A percentile compares a stretch with the other conserved stretches of the same genome.
These are phyloP conservation scores for Molossus alvarezi DNA, from an alignment of 2,797 vertebrate genomes.

Conservation along the genomic window DNA sequence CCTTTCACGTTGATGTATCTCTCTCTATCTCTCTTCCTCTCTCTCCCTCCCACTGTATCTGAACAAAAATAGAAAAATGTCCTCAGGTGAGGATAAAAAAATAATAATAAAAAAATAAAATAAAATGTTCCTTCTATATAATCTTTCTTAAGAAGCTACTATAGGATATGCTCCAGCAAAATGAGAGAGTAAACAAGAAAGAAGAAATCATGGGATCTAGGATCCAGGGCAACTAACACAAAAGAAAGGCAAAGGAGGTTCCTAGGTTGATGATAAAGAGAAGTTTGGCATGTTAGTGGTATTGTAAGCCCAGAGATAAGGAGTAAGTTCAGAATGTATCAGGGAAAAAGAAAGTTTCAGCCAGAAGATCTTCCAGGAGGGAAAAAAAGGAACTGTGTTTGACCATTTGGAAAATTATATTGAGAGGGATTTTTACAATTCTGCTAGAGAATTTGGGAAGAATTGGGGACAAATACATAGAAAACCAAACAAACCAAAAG, in stretches of 20 bases:
- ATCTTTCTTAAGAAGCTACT: not conserved
- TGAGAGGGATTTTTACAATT: not conserved
- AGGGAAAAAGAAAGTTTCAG: not conserved
- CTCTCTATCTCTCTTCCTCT: too few relatives aligned
- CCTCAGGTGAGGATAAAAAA: too few relatives aligned
- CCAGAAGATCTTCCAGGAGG: not conserved
- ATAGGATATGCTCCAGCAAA: too few relatives aligned
- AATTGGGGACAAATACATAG: constrained; percentile 33
- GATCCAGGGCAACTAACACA: not conserved
- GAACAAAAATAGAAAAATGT: too few relatives aligned
- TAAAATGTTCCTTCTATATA: not conserved
- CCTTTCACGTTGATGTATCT: too few relatives aligned
- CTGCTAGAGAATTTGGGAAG: not conserved
- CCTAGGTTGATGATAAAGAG: not conserved
- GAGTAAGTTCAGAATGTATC: constrained; percentile 11
- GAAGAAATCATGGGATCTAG: not conserved
- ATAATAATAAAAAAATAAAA: too few relatives aligned
- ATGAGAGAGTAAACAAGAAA: too few relatives aligned
- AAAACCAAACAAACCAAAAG: constrained; percentile 37
- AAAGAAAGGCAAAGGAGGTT: not conserved
- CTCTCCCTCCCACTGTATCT: too few relatives aligned
- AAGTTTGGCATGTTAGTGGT: not conserved
- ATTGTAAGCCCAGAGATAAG: not conserved
- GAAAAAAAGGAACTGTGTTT: not conserved
- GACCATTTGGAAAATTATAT: constrained; percentile 7